Percentiles rank a stretch among this genome's conserved stretches.
Evolutionary conservation across 1,140 invertebrate genomes (phyloP).

Genomic region (Sitophilus oryzae): DNA sequence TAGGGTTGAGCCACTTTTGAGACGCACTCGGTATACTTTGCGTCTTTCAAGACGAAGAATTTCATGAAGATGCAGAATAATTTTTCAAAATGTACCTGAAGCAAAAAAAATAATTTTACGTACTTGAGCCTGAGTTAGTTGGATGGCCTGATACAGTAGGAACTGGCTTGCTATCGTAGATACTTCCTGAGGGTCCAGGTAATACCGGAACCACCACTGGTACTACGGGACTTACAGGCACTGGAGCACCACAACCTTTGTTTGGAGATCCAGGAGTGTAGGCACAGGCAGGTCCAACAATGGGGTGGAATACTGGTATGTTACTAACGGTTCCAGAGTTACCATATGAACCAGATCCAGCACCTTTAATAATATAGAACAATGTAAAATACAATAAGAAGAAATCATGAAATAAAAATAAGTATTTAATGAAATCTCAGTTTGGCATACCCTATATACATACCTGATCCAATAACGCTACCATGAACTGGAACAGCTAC

Average conservation of each 20-base stretch:
- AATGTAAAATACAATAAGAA: too few relatives aligned
- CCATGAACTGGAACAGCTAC: neutral
- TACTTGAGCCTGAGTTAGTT: neutral
- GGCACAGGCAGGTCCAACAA: neutral
- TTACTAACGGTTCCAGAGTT: neutral
- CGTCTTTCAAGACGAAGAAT: too few relatives aligned
- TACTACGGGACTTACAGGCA: neutral
- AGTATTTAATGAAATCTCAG: too few relatives aligned
- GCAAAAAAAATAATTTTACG: neutral
- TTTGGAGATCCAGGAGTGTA: constrained; percentile 13
- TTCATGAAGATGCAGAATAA: too few relatives aligned
- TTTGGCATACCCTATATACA: too few relatives aligned
- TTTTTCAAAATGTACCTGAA: neutral
- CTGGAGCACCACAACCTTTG: neutral
- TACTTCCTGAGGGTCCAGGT: constrained; percentile 23
- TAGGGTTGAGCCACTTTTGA: too few relatives aligned
- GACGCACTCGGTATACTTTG: too few relatives aligned
- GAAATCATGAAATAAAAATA: too few relatives aligned
- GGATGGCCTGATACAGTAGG: neutral
- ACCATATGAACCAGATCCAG: too few relatives aligned
- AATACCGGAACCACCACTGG: constrained; percentile 4
- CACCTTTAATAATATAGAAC: too few relatives aligned
- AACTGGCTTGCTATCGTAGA: constrained; percentile 24
- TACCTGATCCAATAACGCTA: too few relatives aligned
- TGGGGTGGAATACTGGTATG: neutral